Conservation (phyloP, 2,113 vertebrate species). For the Chlamydotis undulata region DNA sequence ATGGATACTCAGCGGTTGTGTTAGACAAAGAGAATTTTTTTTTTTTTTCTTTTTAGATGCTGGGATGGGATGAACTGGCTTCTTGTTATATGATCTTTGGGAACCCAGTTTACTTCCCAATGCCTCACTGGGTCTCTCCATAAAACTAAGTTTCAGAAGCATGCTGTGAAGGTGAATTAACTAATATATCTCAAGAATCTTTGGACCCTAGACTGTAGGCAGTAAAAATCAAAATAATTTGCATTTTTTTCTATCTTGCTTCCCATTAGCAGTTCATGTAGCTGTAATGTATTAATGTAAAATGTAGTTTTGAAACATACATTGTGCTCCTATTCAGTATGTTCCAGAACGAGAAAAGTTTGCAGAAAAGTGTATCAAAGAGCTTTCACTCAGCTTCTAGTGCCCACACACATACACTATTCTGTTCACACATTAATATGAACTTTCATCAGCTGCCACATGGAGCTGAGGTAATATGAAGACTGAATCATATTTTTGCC, state of each 20-base stretch:
- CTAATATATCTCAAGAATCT: not conserved
- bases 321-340: not conserved
- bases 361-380: not conserved
- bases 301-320: not conserved
- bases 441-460: not conserved
- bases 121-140: not conserved
- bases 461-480: not conserved
- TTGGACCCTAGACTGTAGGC: not conserved
- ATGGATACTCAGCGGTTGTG: not conserved
- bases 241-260: not conserved
- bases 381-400: not conserved
- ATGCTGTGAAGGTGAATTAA: not conserved
- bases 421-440: not conserved
- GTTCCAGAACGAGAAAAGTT: not conserved
- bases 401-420: not conserved
- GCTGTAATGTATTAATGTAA: not conserved
- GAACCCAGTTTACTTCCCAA: not conserved
- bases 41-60: not conserved
- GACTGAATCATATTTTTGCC: not conserved
- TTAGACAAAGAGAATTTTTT: not conserved
- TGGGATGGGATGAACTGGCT: rapidly evolving
- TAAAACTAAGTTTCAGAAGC: not conserved
- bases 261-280: not conserved
- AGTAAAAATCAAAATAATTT: not conserved
- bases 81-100: not conserved